Conservation (phyloP, 2,888 invertebrate genomes). For the Automeris io region DNA sequence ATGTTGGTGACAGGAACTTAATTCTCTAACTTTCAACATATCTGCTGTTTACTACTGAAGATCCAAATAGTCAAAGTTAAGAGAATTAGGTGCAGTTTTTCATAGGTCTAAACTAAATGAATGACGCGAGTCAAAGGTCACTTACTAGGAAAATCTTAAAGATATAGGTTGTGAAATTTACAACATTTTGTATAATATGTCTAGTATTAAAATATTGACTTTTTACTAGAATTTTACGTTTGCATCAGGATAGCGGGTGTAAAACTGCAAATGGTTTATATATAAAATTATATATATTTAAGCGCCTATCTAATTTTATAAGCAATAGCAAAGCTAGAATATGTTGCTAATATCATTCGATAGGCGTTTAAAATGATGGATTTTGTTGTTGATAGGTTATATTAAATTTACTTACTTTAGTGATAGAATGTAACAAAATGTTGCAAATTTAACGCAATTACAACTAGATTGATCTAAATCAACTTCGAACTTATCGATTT, state of each 20-base stretch:
- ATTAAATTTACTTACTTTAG: too few relatives aligned
- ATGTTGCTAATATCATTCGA: too few relatives aligned
- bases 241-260: too few relatives aligned
- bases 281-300: too few relatives aligned
- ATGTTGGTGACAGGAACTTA: conserved; percentile 31
- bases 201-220: too few relatives aligned
- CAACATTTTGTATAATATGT: conserved; percentile 9
- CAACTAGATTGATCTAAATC: not conserved
- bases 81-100: conserved; percentile 7
- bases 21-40: conserved; percentile 6
- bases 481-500: too few relatives aligned
- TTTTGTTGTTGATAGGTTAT: too few relatives aligned
- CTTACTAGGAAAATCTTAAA: conserved; percentile 51
- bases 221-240: too few relatives aligned
- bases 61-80: not conserved
- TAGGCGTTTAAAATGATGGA: too few relatives aligned
- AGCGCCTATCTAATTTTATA: too few relatives aligned
- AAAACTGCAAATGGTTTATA: too few relatives aligned
- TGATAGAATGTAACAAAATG: not conserved
- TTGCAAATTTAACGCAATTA: not conserved
- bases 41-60: not conserved
- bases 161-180: conserved; percentile 24
- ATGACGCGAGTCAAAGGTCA: conserved; percentile 43
- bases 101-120: conserved; percentile 29
- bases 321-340: too few relatives aligned